These are phyloP conservation scores for Halcyon badia DNA, from an alignment of 2,797 vertebrate genomes.

Conservation along the genomic window DNA sequence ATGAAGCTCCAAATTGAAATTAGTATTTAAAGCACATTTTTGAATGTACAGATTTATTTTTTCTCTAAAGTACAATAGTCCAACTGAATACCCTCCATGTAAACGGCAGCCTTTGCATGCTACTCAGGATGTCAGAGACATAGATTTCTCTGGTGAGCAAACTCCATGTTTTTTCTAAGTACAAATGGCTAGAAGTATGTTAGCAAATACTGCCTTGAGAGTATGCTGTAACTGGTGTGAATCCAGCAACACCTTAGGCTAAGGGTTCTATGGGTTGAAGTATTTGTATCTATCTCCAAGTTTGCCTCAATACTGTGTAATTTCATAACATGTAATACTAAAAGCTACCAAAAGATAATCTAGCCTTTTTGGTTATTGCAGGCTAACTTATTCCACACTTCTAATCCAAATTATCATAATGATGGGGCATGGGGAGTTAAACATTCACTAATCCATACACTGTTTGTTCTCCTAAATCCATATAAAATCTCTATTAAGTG, in stretches of 20 bases:
- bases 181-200: background rate
- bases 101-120: background rate
- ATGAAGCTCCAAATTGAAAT: background rate
- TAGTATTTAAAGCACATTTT: background rate
- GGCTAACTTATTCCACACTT: background rate
- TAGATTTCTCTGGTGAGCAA: background rate
- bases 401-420: background rate
- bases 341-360: background rate
- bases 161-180: background rate
- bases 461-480: background rate
- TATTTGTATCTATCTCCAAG: background rate
- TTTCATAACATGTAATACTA: background rate
- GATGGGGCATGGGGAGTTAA: background rate
- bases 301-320: background rate
- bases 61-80: background rate
- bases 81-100: background rate
- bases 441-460: background rate
- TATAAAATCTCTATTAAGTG: background rate
- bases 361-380: background rate
- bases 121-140: background rate
- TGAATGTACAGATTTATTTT: background rate
- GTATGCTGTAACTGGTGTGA: background rate
- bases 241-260: too few relatives aligned
- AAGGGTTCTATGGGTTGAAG: background rate
- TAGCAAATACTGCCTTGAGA: background rate